phyloP scores from a whole-genome alignment of 2,113 vertebrate species.

The Esox niger region DNA sequence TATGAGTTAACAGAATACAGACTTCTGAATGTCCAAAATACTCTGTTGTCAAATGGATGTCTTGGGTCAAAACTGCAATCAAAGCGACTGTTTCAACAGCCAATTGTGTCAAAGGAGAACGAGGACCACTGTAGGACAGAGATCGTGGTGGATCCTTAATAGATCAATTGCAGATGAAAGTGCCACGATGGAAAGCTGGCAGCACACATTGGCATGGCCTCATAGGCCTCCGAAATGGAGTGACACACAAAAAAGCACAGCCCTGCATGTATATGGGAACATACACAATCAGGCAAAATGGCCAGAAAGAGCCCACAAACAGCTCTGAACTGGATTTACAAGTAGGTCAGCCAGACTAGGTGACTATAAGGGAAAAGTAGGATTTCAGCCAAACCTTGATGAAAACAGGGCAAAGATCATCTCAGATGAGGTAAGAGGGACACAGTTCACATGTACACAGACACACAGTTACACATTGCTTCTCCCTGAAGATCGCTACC shows the following conservation, averaged over 20 bases:
- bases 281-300: neutral
- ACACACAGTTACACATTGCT: neutral
- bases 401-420: conserved; percentile 14
- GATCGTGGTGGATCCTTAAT: too few relatives aligned
- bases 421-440: conserved; percentile 6
- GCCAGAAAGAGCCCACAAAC: neutral
- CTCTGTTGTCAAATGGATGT: too few relatives aligned
- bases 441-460: conserved; percentile 2
- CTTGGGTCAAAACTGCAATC: too few relatives aligned
- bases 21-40: too few relatives aligned
- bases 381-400: neutral
- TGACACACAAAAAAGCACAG: neutral
- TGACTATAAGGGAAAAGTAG: neutral
- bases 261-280: neutral
- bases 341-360: neutral
- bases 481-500: conserved; percentile 6
- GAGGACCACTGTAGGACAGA: too few relatives aligned
- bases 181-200: too few relatives aligned
- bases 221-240: neutral
- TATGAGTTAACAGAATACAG: too few relatives aligned
- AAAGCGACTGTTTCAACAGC: too few relatives aligned
- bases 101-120: too few relatives aligned
- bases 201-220: too few relatives aligned
- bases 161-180: too few relatives aligned
- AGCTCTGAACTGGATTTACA: neutral